phyloP scores from a whole-genome alignment of 2,797 vertebrate species.

The Arrhamphus sclerolepis region DNA sequence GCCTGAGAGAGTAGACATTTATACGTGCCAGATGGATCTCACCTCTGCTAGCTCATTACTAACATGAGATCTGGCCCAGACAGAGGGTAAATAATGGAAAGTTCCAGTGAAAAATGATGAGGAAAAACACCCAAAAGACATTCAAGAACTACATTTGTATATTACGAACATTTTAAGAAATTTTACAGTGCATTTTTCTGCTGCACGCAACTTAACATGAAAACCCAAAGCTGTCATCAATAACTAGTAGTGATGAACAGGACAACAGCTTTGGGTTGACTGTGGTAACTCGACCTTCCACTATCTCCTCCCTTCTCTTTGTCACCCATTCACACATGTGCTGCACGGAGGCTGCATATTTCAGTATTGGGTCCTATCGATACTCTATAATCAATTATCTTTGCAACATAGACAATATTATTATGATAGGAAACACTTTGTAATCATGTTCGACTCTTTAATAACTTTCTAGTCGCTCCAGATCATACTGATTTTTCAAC shows the following conservation, averaged over 20 bases:
- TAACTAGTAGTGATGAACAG: too few species aligned
- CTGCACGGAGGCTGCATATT: too few species aligned
- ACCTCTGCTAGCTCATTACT: slow-evolving; percentile 79
- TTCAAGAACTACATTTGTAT: slow-evolving; percentile 19
- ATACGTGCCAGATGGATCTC: slow-evolving; percentile 74
- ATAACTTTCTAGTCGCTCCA: background rate
- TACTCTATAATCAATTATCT: too few species aligned
- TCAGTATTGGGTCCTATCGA: too few species aligned
- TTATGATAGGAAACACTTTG: too few species aligned
- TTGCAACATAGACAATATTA: too few species aligned
- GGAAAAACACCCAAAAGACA: slow-evolving; percentile 40
- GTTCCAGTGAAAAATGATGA: slow-evolving; percentile 51
- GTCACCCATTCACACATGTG: too few species aligned
- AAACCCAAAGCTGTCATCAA: background rate
- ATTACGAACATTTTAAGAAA: slow-evolving; percentile 13
- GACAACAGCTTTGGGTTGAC: too few species aligned
- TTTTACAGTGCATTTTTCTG: background rate
- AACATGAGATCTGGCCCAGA: slow-evolving; percentile 72
- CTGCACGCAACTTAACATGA: background rate
- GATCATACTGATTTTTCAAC: background rate
- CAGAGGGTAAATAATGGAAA: slow-evolving; percentile 63
- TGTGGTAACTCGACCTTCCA: too few species aligned
- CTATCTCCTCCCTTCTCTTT: too few species aligned
- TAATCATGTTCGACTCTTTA: too few species aligned
- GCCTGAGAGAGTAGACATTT: slow-evolving; percentile 58